Percentiles rank a stretch among this genome's conserved stretches.
phyloP scores from a whole-genome alignment of 2,797 vertebrate genomes.

The Valencia hispanica region DNA sequence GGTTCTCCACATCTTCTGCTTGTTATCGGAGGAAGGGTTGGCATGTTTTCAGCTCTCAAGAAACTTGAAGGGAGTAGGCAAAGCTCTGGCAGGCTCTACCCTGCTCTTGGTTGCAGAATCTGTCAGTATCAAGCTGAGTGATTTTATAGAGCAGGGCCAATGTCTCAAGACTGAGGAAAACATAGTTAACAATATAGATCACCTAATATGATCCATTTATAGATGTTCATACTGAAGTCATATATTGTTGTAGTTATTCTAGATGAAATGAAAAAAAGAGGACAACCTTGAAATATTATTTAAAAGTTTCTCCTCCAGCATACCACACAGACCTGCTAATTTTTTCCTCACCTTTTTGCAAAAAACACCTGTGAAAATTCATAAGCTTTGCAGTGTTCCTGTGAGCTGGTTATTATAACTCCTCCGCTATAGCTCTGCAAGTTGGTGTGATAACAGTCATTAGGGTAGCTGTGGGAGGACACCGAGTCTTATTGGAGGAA shows the following conservation, averaged over 20 bases:
- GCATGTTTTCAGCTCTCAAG: conserved; percentile 71
- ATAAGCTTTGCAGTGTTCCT: conserved; percentile 29
- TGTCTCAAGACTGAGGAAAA: conserved; percentile 7
- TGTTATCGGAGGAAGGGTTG: conserved; percentile 73
- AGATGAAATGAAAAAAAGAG: not conserved
- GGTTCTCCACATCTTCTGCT: conserved; percentile 67
- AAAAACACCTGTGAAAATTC: conserved; percentile 59
- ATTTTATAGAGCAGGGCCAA: conserved; percentile 44
- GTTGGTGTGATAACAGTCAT: conserved; percentile 85
- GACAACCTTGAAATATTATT: not conserved
- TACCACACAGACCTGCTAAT: conserved; percentile 21
- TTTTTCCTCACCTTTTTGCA: conserved; percentile 39
- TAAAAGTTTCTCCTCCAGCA: conserved; percentile 22
- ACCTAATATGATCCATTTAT: not conserved
- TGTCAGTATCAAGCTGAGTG: conserved; percentile 59
- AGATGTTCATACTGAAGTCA: not conserved
- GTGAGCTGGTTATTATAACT: conserved; percentile 75
- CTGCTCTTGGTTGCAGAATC: conserved; percentile 53
- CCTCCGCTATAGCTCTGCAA: conserved; percentile 60
- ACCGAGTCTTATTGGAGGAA: conserved; percentile 76
- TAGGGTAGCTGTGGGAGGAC: conserved; percentile 80
- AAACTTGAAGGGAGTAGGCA: conserved; percentile 66
- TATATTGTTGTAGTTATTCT: not conserved
- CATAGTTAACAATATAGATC: conserved; percentile 9
- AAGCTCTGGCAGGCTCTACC: conserved; percentile 72